Evolutionary conservation across 2,888 invertebrate genomes (phyloP), one percentile per base, ranked within the genome.

Genomic region (Eristalis pertinax): DNA sequence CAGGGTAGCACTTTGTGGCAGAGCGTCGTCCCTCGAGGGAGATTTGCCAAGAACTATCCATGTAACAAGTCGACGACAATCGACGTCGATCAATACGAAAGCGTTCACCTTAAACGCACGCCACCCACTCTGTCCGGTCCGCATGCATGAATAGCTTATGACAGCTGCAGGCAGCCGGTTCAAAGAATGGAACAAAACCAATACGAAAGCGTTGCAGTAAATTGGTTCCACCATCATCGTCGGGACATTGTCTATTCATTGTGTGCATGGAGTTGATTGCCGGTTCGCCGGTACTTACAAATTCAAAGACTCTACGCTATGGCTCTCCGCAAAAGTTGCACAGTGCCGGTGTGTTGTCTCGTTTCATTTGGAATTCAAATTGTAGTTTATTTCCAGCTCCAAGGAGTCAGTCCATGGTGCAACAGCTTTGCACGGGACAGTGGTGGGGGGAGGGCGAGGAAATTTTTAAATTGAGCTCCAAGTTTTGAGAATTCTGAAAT

Each of bases 301-400:
- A 83, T 83, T 77, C 73, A 77, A 68, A 62, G 38, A 72, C 43
- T n/a, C n/a, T 50, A 67, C 72, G 76, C 60, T 50, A 70, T 69
- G 62, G 77, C 82, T 50, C 65, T 63, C 68, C 50, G 60, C 70
- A 70, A 50, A 65, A 79, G 70, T 74, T 50, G 8, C 50, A 19
- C 19, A 50, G 50, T 79, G 65, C 62, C 77, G 72, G 58, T 70
- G 58, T 70, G 67, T 43, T 69, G 73, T 69, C 62, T 65, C 69
- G 41, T 63, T 79, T 70, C 79, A 75, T 84, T 84, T 75, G 74
- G 73, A 84, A 79, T 84, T 84, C 83, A 78, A 84, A 84, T 84
- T 73, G 69, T 38, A 78, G 63, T 73, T 77, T 73, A 68, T 41
- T 69, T 63, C 58, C 73, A 64, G 73, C 68, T 22, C 50, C 63